Base-by-base conservation (phyloP, 2,113 vertebrate species). In the Chionodraco myersi region DNA sequence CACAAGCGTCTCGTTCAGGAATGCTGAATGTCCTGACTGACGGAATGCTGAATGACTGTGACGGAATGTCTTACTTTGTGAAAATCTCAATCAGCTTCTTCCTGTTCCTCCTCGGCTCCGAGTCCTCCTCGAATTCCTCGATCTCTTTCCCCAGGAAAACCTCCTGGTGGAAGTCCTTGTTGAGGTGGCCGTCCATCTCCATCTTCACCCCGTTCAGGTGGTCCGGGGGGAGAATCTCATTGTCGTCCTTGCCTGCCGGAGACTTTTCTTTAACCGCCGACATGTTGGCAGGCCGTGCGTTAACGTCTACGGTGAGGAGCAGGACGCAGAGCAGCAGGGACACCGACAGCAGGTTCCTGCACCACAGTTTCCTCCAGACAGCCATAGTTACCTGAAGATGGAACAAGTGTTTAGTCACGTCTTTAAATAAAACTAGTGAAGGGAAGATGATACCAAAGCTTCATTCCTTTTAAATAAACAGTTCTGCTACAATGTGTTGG, bases 91-190 rank as follows among this genome's bases (percentile, higher is more conserved):
- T 95, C 1, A 99, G 95, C 80, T 99, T 99, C 91, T 95, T 96
- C 60, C 97, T 89, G 82, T 98, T 99, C 64, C 92, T 95, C 2
- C 95, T 91, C 0, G 98, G 98, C 69, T 98, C 97, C 0, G 96
- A 95, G 7, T 98, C 97, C 75, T 97, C 98, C 0, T 98, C 97
- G 21, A 99, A 99, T 51, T 97, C 97, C 8, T 96, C 97, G 64
- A 96, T 94, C 8, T 98, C 97, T 57, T 96, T 97, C 0, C 98
- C 98, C 54, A 99, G 94, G 80, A 99, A 99, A 51, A 99, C 96
- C 75, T 99, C 98, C 79, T 99, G 97, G 53, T 98, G 97, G 79
- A 99, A 99, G 41, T 97, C 98, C 79, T 95, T 97, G 90, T 99
- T 99, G 2, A 99, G 96, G 52, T 97, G 97, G 0, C 98, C 98